Evolutionary conservation across 2,888 invertebrate genomes (phyloP).

Genomic region (Lochmaea capreae): DNA sequence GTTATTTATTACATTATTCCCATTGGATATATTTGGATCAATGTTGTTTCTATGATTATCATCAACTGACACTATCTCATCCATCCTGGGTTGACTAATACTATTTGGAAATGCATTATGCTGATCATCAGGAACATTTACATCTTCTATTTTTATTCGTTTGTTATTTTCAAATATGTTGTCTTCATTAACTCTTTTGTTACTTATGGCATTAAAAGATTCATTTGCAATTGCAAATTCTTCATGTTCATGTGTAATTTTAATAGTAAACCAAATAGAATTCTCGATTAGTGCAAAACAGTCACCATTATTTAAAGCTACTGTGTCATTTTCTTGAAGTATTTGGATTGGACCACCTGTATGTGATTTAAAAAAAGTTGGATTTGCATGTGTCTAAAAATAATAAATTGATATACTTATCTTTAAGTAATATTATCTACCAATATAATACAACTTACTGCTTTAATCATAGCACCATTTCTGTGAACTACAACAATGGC

Average conservation of each 20-base stretch:
- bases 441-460: slow-evolving; percentile 58
- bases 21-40: neutral
- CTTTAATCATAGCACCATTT: slow-evolving; percentile 64
- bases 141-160: slow-evolving; percentile 16
- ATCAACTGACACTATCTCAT: too few species aligned
- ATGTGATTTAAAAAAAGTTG: slow-evolving; percentile 67
- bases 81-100: neutral
- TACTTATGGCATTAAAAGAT: neutral
- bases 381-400: slow-evolving; percentile 69
- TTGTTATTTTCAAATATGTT: neutral
- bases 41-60: too few species aligned
- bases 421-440: neutral
- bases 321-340: slow-evolving; percentile 60
- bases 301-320: slow-evolving; percentile 66
- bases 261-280: slow-evolving; percentile 67
- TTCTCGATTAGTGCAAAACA: slow-evolving; percentile 69
- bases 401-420: neutral
- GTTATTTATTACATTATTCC: neutral
- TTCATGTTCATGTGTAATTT: slow-evolving; percentile 52
- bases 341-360: slow-evolving; percentile 58
- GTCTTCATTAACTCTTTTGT: slow-evolving; percentile 19
- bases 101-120: neutral
- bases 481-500: slow-evolving; percentile 65
- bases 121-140: neutral
- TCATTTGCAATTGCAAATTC: neutral